Evolutionary conservation across 1,140 invertebrate species (phyloP), one percentile per base, ranked within the genome.

Genomic region (Metaphire vulgaris): DNA sequence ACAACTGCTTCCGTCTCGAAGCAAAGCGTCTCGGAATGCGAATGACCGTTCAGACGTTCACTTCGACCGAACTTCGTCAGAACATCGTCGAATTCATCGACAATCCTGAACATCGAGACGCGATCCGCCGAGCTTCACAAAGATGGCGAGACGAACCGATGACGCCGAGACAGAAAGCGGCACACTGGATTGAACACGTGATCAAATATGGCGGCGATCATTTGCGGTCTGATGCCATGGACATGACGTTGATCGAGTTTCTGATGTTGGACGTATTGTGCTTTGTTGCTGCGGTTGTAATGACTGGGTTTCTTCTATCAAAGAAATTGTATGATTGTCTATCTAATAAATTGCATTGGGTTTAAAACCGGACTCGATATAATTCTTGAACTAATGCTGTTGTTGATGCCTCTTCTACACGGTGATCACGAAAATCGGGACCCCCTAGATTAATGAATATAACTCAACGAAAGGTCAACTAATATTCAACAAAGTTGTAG

Each of bases 21-120:
- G 84, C 79, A 28, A 84, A 81, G 74, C 91, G 91, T 1, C 90
- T 91, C 80, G 89, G 33, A 33, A 64, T 74, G 28, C 14, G 26
- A n/a, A 41, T 74, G 64, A 21, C 41, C 30, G n/a, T 41, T 1
- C 1, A 1, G 2, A 28, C 28, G 2, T 41, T 66, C 33, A 6
- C 33, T 12, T 33, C 33, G 0, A 41, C 34, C 2, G 28, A 64
- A 26, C 15, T 74, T 26, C n/a, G 29, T 26, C 14, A 64, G 1
- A 41, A 28, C 26, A 74, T 64, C 64, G n/a, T 12, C 14, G 26
- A 69, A 26, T 14, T 74, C 0, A 30, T 33, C 1, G 14, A 29
- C 2, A 33, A 71, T 32, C 28, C 69, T 15, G 26, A 29, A 1
- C n/a, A n/a, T n/a, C n/a, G n/a, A n/a, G n/a, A n/a, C n/a, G 31